phyloP scores from a whole-genome alignment of 2,797 vertebrate species.

The Platalea minor region DNA sequence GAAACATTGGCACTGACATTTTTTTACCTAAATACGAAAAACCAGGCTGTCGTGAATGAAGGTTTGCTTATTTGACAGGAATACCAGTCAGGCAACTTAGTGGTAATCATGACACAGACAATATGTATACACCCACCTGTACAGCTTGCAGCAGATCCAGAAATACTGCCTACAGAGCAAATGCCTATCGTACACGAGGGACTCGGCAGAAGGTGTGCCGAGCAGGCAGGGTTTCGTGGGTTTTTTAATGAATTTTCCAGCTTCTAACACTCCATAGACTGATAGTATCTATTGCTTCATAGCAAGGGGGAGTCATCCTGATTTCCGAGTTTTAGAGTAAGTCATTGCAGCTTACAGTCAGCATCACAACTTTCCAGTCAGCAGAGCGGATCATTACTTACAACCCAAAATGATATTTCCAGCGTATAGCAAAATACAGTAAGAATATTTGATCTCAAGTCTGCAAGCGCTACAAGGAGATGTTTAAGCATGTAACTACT shows the following conservation, averaged over 20 bases:
- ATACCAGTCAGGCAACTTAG: neutral
- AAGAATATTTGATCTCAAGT: neutral
- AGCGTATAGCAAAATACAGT: neutral
- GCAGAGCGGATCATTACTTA: neutral
- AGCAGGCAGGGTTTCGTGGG: neutral
- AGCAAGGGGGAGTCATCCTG: neutral
- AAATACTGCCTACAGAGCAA: neutral
- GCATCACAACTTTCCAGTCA: neutral
- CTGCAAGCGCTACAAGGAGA: neutral
- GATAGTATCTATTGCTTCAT: neutral
- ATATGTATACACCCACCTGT: slow-evolving; percentile 11
- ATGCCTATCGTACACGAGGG: neutral
- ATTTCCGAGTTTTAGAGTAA: neutral
- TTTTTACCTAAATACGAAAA: neutral
- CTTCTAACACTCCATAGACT: neutral
- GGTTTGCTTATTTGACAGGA: neutral
- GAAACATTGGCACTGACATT: neutral
- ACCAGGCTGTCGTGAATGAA: neutral
- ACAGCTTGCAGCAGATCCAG: neutral
- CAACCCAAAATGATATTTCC: neutral
- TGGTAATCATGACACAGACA: neutral
- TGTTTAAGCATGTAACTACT: neutral
- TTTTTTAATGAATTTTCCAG: neutral
- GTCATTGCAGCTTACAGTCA: neutral
- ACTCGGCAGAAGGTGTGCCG: neutral